These are phyloP conservation scores for Leptosomus discolor DNA, from an alignment of 2,113 vertebrate species.

Conservation along the genomic window DNA sequence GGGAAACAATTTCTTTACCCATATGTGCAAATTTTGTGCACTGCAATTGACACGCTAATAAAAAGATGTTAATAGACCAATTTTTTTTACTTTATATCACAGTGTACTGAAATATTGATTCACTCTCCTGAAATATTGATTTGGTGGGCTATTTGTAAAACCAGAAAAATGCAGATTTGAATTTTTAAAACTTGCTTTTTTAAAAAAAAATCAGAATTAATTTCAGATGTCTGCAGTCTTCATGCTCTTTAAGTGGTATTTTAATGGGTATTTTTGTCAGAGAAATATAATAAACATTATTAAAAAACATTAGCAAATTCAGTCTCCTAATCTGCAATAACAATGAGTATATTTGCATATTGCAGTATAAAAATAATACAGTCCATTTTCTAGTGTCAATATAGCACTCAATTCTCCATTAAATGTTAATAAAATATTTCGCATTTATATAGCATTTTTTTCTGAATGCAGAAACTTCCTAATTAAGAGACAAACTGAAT, in stretches of 20 bases:
- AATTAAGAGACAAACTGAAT: neutral
- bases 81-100: constrained; percentile 39
- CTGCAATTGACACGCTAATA: constrained; percentile 28
- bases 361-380: neutral
- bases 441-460: neutral
- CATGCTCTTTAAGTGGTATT: constrained; percentile 26
- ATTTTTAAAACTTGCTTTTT: constrained; percentile 30
- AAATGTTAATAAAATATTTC: constrained; percentile 28
- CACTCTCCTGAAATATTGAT: constrained; percentile 62
- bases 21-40: constrained; percentile 50
- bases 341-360: constrained; percentile 47
- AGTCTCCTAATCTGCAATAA: constrained; percentile 38
- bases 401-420: neutral
- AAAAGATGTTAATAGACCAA: constrained; percentile 51
- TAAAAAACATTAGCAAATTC: constrained; percentile 49
- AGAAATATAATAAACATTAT: constrained; percentile 57
- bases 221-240: constrained; percentile 13
- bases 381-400: constrained; percentile 42
- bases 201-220: neutral
- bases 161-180: constrained; percentile 20
- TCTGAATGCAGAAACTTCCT: neutral
- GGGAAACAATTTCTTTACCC: constrained; percentile 57
- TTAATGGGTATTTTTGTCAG: constrained; percentile 39
- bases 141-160: constrained; percentile 47
- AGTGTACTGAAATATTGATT: constrained; percentile 49